A percentile compares a stretch with the other conserved stretches of the same genome.
Conservation (phyloP, 2,113 vertebrate species). For the Apaloderma vittatum region DNA sequence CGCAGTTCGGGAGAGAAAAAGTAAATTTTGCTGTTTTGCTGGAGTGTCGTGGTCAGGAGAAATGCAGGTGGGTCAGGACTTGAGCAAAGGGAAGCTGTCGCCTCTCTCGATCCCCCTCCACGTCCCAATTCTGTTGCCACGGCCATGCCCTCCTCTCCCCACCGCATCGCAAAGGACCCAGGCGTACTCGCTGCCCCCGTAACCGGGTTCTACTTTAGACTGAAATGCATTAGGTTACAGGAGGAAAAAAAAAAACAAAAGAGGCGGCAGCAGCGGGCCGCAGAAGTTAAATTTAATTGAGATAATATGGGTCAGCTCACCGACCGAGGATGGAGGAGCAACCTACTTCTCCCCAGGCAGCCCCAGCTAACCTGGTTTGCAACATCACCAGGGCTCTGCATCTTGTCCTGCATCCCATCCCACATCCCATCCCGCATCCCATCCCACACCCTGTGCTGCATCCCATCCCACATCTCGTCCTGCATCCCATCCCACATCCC, state of each 20-base stretch:
- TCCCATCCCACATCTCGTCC: background rate
- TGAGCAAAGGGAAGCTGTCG: background rate
- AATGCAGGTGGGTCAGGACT: background rate
- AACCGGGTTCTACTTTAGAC: background rate
- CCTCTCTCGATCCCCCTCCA: fast-evolving
- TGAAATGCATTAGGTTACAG: background rate
- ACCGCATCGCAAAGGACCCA: background rate
- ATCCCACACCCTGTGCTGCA: too few relatives aligned
- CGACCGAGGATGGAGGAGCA: background rate
- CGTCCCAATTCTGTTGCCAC: background rate
- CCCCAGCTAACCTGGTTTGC: background rate
- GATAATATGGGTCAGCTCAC: slow-evolving; percentile 75
- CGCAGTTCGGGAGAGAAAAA: background rate
- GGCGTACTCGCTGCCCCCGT: background rate
- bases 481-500: background rate
- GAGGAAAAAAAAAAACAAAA: background rate
- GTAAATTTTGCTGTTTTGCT: background rate
- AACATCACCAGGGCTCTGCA: background rate
- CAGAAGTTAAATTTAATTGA: slow-evolving; percentile 57
- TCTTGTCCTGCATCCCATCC: background rate
- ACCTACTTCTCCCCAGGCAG: slow-evolving; percentile 42
- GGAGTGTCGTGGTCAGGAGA: background rate
- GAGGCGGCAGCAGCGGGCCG: background rate
- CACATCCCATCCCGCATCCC: too few relatives aligned
- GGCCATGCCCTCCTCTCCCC: background rate